These are phyloP conservation scores for Grammomys surdaster DNA, from an alignment of 2,113 vertebrate species.

Conservation along the genomic window DNA sequence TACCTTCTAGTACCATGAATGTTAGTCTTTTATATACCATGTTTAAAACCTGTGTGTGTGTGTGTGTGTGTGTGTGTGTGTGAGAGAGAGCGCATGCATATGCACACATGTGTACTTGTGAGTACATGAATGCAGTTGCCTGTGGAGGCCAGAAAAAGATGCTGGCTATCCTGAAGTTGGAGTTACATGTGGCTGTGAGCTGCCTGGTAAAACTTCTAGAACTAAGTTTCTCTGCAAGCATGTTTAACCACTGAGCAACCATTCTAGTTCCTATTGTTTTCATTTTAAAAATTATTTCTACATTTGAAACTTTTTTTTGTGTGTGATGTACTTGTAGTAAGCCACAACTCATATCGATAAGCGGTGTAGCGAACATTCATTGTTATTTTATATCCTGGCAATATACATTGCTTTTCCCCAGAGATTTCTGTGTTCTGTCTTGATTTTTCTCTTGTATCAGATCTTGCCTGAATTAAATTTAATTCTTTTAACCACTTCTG, in stretches of 20 bases:
- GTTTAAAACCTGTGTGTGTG: not conserved
- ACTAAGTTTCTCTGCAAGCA: not conserved
- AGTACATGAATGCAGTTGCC: not conserved
- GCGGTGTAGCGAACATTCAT: not conserved
- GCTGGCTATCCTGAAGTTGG: not conserved
- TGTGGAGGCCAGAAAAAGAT: not conserved
- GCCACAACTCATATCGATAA: not conserved
- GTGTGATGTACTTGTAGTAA: not conserved
- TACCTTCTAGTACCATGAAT: not conserved
- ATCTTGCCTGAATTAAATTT: constrained; percentile 33
- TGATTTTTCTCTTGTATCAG: not conserved
- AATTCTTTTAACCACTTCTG: constrained; percentile 44
- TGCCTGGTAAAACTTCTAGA: too few species aligned
- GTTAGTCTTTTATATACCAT: not conserved
- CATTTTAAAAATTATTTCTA: not conserved
- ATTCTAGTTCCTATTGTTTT: not conserved
- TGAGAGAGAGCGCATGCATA: too few species aligned
- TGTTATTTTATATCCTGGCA: not conserved
- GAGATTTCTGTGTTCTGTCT: constrained; percentile 4
- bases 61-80: not conserved
- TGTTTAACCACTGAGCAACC: not conserved
- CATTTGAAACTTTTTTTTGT: not conserved
- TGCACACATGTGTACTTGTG: not conserved
- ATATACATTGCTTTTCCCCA: not conserved
- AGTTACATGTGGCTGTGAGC: not conserved